Conservation (phyloP, 35 echinoderm and acorn worm genomes). For the Stichopus chloronotus region DNA sequence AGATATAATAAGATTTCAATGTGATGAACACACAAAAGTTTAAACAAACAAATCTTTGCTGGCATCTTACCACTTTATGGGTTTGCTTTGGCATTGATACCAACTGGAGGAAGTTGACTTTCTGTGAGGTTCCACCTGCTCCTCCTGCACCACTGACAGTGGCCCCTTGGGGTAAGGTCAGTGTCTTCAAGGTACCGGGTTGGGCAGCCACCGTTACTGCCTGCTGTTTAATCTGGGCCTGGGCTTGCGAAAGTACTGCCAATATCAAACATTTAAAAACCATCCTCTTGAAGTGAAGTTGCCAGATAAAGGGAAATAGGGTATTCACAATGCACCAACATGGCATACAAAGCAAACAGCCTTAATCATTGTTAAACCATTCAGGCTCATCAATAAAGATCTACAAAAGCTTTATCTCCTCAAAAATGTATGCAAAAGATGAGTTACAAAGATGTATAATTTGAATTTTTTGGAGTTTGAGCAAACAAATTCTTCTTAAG, state of each 20-base stretch:
- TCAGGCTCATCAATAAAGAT: no score
- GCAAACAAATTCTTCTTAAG: no score
- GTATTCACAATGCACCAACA: background rate
- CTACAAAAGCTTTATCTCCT: no score
- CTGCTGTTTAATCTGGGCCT: slow-evolving; percentile 66
- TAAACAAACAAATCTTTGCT: background rate
- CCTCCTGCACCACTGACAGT: slow-evolving; percentile 46
- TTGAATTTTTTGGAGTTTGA: no score
- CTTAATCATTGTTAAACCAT: no score
- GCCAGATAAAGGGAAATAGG: background rate
- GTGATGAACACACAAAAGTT: no score
- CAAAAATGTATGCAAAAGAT: no score
- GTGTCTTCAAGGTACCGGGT: slow-evolving; percentile 79
- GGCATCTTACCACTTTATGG: slow-evolving; percentile 39
- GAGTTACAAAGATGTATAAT: no score
- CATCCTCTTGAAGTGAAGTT: background rate
- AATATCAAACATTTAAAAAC: no score
- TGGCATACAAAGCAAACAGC: no score
- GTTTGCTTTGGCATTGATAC: slow-evolving; percentile 82
- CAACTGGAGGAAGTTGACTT: slow-evolving; percentile 85
- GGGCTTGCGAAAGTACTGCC: slow-evolving; percentile 18
- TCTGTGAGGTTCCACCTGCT: slow-evolving; percentile 59
- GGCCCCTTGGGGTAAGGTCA: slow-evolving; percentile 69
- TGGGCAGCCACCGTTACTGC: slow-evolving; percentile 62
- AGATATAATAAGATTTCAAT: no score